Conservation (phyloP, 1,140 invertebrate genomes). For the Meloidogyne floridensis region DNA sequence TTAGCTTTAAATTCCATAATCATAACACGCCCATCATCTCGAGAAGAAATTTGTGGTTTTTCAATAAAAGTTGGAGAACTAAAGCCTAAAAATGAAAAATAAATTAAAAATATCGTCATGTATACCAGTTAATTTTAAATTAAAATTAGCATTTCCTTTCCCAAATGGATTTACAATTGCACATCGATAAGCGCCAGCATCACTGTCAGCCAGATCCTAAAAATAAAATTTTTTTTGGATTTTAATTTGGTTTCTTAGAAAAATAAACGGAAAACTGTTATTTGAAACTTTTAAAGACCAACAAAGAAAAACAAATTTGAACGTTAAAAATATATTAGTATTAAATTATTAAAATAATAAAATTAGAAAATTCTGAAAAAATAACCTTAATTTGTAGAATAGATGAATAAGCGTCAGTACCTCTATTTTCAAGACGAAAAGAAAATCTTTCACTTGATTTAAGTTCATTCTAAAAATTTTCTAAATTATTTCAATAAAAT, state of each 20-base stretch:
- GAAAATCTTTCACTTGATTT: conserved; percentile 82
- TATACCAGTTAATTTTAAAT: conserved; percentile 66
- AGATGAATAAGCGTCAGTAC: conserved; percentile 85
- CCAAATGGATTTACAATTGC: conserved; percentile 67
- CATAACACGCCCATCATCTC: conserved; percentile 91
- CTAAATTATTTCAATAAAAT: too few species aligned
- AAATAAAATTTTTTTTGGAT: conserved; percentile 32
- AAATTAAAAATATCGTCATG: conserved; percentile 20
- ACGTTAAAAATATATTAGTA: too few species aligned
- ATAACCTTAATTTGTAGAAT: conserved; percentile 82
- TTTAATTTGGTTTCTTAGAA: conserved; percentile 23
- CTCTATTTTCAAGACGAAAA: conserved; percentile 76
- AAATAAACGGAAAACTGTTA: too few species aligned
- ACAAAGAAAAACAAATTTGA: too few species aligned
- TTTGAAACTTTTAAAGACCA: too few species aligned
- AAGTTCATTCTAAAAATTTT: conserved; percentile 72
- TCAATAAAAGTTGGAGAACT: conserved; percentile 94
- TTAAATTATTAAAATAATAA: too few species aligned
- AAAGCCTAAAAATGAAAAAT: conserved; percentile 59
- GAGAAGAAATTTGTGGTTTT: conserved; percentile 90
- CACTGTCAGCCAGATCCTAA: conserved; percentile 65
- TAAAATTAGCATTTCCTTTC: conserved; percentile 67
- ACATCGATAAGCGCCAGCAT: conserved; percentile 69
- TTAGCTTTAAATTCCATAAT: conserved; percentile 92
- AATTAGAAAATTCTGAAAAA: neutral